Evolutionary conservation across 1,140 invertebrate genomes (phyloP).

Genomic region (Hycleus phaleratus): DNA sequence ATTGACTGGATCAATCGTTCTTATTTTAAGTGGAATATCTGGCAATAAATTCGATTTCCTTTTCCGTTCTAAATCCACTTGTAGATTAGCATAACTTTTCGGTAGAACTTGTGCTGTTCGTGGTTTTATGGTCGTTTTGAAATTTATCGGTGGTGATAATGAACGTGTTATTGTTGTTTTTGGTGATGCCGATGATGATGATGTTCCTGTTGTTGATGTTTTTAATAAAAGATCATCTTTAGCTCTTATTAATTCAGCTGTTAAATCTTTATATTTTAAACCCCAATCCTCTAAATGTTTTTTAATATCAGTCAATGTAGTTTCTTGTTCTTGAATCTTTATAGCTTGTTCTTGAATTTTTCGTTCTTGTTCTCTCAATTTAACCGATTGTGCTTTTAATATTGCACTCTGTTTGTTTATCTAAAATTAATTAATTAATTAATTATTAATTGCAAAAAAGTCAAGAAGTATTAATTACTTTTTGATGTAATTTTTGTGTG

Average conservation of each 20-base stretch:
- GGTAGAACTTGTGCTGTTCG: conserved; percentile 28
- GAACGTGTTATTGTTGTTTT: neutral
- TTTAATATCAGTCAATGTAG: conserved; percentile 46
- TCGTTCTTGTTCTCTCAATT: conserved; percentile 42
- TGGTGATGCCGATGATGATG: neutral
- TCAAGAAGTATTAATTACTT: conserved; percentile 11
- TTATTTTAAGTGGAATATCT: conserved; percentile 30
- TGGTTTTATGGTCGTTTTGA: conserved; percentile 33
- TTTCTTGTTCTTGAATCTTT: conserved; percentile 45
- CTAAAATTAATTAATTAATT: conserved; percentile 9
- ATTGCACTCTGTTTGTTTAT: conserved; percentile 22
- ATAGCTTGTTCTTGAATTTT: conserved; percentile 45
- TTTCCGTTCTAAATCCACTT: conserved; percentile 28
- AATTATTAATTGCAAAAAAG: neutral
- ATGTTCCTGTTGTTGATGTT: conserved; percentile 23
- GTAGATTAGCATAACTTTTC: conserved; percentile 15
- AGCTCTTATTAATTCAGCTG: conserved; percentile 44
- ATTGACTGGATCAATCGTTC: neutral
- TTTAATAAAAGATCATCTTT: conserved; percentile 40
- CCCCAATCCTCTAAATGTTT: conserved; percentile 51
- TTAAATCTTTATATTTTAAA: conserved; percentile 48
- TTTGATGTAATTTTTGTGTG: conserved; percentile 26
- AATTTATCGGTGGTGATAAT: conserved; percentile 5
- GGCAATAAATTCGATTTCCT: conserved; percentile 25
- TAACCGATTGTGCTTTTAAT: conserved; percentile 25